A percentile compares a stretch with the other conserved stretches of the same genome.
Evolutionary conservation across 2,888 invertebrate genomes (phyloP).

Genomic region (Conus canariensis): DNA sequence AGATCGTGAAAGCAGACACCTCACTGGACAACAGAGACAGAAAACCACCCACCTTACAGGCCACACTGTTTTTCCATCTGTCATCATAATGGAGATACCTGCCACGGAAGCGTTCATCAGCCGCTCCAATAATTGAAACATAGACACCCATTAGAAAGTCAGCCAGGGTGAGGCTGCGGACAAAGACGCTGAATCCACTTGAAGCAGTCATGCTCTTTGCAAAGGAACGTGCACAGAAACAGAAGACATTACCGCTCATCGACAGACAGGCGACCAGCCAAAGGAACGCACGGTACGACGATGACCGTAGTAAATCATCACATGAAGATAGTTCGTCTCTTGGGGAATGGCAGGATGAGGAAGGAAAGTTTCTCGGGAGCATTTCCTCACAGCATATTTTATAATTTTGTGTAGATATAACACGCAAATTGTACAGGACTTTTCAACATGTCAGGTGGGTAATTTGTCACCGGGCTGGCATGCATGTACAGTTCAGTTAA

Average conservation of each 20-base stretch:
- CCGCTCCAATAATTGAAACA: background rate
- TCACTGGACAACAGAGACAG: conserved; percentile 10
- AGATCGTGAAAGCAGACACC: background rate
- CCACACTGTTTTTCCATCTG: background rate
- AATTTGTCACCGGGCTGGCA: background rate
- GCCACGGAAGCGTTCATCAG: background rate
- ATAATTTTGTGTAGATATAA: background rate
- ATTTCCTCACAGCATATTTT: background rate
- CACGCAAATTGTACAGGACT: background rate
- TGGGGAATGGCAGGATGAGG: background rate
- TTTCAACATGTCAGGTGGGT: background rate
- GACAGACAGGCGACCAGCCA: conserved; percentile 11
- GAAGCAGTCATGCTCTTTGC: background rate
- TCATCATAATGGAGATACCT: background rate
- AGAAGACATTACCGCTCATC: background rate
- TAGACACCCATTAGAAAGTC: conserved; percentile 15
- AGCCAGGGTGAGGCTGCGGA: background rate
- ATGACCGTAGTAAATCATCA: background rate
- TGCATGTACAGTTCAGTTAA: background rate
- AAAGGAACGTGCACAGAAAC: background rate
- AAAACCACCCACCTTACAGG: conserved; percentile 1
- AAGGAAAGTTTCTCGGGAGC: background rate
- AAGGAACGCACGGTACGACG: background rate
- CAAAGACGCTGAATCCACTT: background rate
- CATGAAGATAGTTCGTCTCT: background rate